Evolutionary conservation across 1,140 invertebrate genomes (phyloP).

Genomic region (Chymomyza costata): DNA sequence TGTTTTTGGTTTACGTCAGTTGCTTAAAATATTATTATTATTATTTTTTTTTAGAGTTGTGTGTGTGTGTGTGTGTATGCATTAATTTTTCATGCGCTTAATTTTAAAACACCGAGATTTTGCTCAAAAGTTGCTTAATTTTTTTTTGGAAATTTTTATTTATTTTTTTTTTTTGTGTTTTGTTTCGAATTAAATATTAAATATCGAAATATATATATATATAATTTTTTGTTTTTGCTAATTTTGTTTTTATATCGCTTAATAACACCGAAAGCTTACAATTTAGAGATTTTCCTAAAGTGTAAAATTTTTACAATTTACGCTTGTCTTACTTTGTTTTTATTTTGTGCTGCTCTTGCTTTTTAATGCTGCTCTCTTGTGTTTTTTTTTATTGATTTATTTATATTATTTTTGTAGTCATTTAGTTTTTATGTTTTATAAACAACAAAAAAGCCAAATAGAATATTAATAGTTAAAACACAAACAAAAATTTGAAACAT

Average conservation of each 20-base stretch:
- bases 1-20: slow-evolving; percentile 65
- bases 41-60: slow-evolving; percentile 35
- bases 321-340: slow-evolving; percentile 16
- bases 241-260: slow-evolving; percentile 47
- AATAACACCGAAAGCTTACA: slow-evolving; percentile 76
- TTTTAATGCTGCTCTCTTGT: slow-evolving; percentile 9
- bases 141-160: too few relatives aligned
- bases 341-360: slow-evolving; percentile 15
- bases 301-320: slow-evolving; percentile 72
- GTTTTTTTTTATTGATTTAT: slow-evolving; percentile 11
- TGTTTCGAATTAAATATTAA: slow-evolving; percentile 61
- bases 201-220: slow-evolving; percentile 69
- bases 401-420: slow-evolving; percentile 2
- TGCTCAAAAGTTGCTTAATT: slow-evolving; percentile 60
- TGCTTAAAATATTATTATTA: slow-evolving; percentile 60
- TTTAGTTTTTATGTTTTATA: too few relatives aligned
- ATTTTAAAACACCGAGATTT: slow-evolving; percentile 70
- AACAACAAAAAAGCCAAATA: too few relatives aligned
- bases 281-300: slow-evolving; percentile 74
- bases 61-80: slow-evolving; percentile 37
- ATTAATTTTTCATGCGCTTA: slow-evolving; percentile 58
- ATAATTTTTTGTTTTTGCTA: slow-evolving; percentile 22
- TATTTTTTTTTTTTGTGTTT: slow-evolving; percentile 41
- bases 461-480: too few relatives aligned
- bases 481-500: too few relatives aligned